A percentile compares a stretch with the other conserved stretches of the same genome.
Conservation (phyloP, 2,113 vertebrate species). For the Verasper variegatus region DNA sequence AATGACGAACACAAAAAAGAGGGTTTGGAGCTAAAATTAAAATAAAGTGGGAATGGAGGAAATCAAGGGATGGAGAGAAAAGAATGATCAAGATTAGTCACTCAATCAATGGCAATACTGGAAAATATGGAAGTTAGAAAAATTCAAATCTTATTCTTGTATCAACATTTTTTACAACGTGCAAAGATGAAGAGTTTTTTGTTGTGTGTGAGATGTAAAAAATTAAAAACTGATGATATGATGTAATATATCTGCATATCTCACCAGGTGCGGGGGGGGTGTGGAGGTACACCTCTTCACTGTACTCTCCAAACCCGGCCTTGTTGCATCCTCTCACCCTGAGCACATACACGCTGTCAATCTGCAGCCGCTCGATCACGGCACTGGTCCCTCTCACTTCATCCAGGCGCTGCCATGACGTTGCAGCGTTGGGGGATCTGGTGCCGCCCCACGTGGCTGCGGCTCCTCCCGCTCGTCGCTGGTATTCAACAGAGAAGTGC, state of each 20-base stretch:
- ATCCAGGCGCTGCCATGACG: slow-evolving; percentile 90
- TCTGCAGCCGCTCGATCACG: slow-evolving; percentile 91
- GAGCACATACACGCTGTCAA: slow-evolving; percentile 92
- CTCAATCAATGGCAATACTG: neutral
- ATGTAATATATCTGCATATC: neutral
- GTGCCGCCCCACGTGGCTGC: slow-evolving; percentile 86
- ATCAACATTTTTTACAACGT: neutral
- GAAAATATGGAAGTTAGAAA: neutral
- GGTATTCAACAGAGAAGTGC: slow-evolving; percentile 96
- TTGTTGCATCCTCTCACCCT: slow-evolving; percentile 95
- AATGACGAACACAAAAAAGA: slow-evolving; percentile 49
- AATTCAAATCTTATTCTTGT: slow-evolving; percentile 1
- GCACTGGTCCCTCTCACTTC: slow-evolving; percentile 91
- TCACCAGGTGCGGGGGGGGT: slow-evolving; percentile 93
- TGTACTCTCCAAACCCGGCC: slow-evolving; percentile 94
- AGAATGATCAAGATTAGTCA: slow-evolving; percentile 41
- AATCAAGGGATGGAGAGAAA: slow-evolving; percentile 37
- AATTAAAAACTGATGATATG: neutral
- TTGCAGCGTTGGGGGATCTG: slow-evolving; percentile 85
- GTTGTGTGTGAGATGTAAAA: neutral
- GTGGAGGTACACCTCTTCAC: slow-evolving; percentile 95
- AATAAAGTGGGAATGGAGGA: slow-evolving; percentile 42
- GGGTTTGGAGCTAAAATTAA: slow-evolving; percentile 46
- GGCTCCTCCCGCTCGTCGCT: slow-evolving; percentile 84
- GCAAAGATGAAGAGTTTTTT: neutral